Base-by-base conservation (phyloP, 2,113 vertebrate genomes). In the Tonatia bakeri region DNA sequence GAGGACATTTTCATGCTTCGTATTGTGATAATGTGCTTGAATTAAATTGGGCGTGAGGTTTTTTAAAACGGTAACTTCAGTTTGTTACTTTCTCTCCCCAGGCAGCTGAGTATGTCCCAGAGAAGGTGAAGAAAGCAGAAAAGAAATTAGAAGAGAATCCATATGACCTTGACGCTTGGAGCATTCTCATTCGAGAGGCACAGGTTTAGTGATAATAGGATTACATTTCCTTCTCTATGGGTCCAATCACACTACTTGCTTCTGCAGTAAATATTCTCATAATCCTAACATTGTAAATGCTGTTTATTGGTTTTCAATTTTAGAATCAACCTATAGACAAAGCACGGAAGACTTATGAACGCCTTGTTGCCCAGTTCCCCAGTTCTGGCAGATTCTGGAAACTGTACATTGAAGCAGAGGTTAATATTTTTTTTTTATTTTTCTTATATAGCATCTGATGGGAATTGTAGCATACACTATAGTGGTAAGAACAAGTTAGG, bases 131-230 rank as follows among this genome's bases (percentile, higher is more conserved):
- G 99, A 99, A 99, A 98, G 99, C 99, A 96, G 99, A 99, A 98
- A 99, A 99, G 99, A 99, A 99, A 99, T 99, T 99, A 99, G 99
- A 99, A 99, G 99, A 99, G 98, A 99, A 99, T 98, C 99, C 99
- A 98, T 99, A 99, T 99, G 99, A 99, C 99, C 99, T 99, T 99
- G 99, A 99, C 99, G 99, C 99, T 98, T 99, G 99, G 99, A 99
- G 99, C 99, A 99, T 99, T 99, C 99, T 99, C 99, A 99, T 99
- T 99, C 99, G 99, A 99, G 99, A 99, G 99, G 99, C 99, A 99
- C 99, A 99, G 99, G 99, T 99, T 99, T 99, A 99, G 99, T 99
- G 99, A 99, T 98, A 99, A 99, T 99, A 99, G 99, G 99, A 99
- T 99, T 99, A 99, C 99, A 99, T 99, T 99, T 99, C 98, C 98